These are phyloP conservation scores for Pammene fasciana DNA, from an alignment of 2,888 invertebrate genomes.

Conservation along the genomic window DNA sequence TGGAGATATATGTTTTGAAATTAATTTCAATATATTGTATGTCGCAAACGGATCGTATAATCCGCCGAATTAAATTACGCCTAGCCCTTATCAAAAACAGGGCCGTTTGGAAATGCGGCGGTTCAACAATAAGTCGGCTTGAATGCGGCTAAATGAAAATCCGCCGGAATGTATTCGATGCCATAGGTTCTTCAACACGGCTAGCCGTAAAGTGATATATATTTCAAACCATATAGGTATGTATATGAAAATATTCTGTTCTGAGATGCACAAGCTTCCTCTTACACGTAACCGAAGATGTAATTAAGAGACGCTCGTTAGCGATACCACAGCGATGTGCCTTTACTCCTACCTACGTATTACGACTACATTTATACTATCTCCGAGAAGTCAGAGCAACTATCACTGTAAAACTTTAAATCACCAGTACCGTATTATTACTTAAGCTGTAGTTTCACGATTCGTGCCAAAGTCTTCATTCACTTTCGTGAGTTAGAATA, in stretches of 20 bases:
- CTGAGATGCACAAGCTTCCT: background rate
- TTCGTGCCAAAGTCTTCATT: conserved; percentile 8
- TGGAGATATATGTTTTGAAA: too few relatives aligned
- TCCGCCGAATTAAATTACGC: too few relatives aligned
- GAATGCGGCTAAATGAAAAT: too few relatives aligned
- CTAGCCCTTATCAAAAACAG: too few relatives aligned
- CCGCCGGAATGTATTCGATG: too few relatives aligned
- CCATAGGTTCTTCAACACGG: too few relatives aligned
- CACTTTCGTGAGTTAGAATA: conserved; percentile 21
- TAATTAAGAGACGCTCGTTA: conserved; percentile 19
- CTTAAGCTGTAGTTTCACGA: conserved; percentile 3
- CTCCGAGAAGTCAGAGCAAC: background rate
- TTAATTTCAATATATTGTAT: too few relatives aligned
- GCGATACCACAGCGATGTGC: conserved; percentile 11
- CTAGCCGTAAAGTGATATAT: too few relatives aligned
- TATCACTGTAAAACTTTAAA: background rate
- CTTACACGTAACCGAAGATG: conserved; percentile 14
- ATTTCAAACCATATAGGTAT: background rate
- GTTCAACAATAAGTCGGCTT: too few relatives aligned
- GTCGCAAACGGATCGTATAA: too few relatives aligned
- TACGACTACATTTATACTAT: conserved; percentile 2
- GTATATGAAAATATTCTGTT: background rate
- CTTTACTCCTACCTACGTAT: background rate
- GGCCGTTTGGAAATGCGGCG: too few relatives aligned
- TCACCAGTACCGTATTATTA: background rate